phyloP scores from a whole-genome alignment of 2,888 invertebrate species.

The Koerneria pararmatus region DNA sequence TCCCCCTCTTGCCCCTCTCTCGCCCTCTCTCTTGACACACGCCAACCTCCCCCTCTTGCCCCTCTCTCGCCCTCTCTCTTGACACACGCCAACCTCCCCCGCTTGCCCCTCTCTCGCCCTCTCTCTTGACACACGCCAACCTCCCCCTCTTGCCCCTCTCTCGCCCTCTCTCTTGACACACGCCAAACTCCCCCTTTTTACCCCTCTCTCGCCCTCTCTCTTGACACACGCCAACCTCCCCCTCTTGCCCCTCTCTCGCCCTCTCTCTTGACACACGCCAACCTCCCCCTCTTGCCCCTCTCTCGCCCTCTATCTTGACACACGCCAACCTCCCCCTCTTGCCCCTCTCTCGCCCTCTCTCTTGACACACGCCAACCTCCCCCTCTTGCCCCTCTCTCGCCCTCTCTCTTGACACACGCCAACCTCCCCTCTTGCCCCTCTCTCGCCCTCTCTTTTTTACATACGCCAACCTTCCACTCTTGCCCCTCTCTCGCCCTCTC shows the following conservation, averaged over 20 bases:
- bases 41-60: not conserved
- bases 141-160: too few relatives aligned
- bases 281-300: too few relatives aligned
- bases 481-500: constrained; percentile 7
- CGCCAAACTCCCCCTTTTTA: too few relatives aligned
- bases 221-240: too few relatives aligned
- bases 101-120: constrained; percentile 2
- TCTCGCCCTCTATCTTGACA: constrained; percentile 1
- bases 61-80: not conserved
- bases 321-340: constrained; percentile 12
- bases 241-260: not conserved
- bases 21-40: not conserved
- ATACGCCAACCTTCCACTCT: not conserved
- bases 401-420: too few relatives aligned
- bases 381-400: constrained; percentile 14
- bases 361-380: not conserved
- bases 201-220: too few relatives aligned
- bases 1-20: not conserved
- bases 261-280: too few relatives aligned
- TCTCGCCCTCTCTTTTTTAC: not conserved
- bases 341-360: constrained; percentile 3
- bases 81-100: not conserved
- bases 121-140: too few relatives aligned
- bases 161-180: too few relatives aligned
- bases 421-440: too few relatives aligned